A percentile compares a stretch with the other conserved stretches of the same genome.
Evolutionary conservation across 2,888 invertebrate species (phyloP).

Genomic region (Marronus borbonicus): DNA sequence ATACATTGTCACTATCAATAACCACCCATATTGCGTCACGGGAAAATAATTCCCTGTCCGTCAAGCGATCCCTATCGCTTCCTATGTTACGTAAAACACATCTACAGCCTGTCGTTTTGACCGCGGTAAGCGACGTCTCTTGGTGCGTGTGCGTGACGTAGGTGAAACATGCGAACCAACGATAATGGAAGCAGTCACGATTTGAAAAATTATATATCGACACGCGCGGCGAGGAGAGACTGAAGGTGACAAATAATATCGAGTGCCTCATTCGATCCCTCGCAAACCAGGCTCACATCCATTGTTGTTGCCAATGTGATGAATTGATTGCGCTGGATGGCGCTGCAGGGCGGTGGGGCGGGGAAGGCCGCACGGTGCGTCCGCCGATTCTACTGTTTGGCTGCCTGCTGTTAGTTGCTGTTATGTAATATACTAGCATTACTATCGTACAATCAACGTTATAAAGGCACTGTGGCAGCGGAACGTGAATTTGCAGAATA

Average conservation of each 20-base stretch:
- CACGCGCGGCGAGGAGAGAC: neutral
- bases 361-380: neutral
- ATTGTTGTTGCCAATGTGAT: neutral
- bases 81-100: too few species aligned
- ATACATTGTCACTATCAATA: too few species aligned
- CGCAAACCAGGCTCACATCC: neutral
- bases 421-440: too few species aligned
- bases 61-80: too few species aligned
- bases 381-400: neutral
- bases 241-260: slow-evolving; percentile 9
- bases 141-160: too few species aligned
- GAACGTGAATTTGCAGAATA: neutral
- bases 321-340: neutral
- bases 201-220: slow-evolving; percentile 7
- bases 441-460: too few species aligned
- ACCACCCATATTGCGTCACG: too few species aligned
- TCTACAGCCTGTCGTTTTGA: too few species aligned
- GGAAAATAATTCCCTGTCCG: too few species aligned
- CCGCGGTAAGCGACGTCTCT: too few species aligned
- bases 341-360: neutral
- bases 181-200: slow-evolving; percentile 4
- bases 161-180: neutral
- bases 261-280: neutral
- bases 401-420: neutral
- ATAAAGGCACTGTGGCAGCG: neutral